Percentiles rank a stretch among this genome's conserved stretches.
Evolutionary conservation across 2,113 vertebrate species (phyloP).

Genomic region (Osmerus eperlanus): DNA sequence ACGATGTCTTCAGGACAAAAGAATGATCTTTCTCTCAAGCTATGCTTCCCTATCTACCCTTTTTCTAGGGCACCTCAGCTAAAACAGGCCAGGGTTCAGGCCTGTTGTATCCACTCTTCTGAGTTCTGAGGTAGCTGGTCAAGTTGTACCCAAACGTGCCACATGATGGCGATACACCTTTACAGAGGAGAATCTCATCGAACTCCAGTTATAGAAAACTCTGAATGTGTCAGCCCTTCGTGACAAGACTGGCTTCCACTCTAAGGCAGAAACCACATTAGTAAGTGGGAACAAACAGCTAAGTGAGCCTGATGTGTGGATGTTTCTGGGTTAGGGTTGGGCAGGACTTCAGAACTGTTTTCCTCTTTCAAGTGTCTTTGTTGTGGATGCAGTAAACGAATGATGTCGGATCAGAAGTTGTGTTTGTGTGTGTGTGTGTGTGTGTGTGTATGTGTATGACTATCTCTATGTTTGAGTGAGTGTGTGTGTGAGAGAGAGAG

Average conservation of each 20-base stretch:
- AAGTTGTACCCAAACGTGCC: conserved; percentile 7
- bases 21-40: too few species aligned
- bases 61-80: too few species aligned
- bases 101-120: background rate
- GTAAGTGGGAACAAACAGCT: too few species aligned
- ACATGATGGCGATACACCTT: conserved; percentile 46
- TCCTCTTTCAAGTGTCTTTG: conserved; percentile 29
- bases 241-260: conserved; percentile 19
- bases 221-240: background rate
- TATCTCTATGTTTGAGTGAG: background rate
- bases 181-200: background rate
- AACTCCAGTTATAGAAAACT: background rate
- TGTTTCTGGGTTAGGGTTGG: too few species aligned
- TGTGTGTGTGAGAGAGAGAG: background rate
- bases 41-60: too few species aligned
- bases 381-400: conserved; percentile 42
- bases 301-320: too few species aligned
- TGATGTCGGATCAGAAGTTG: conserved; percentile 33
- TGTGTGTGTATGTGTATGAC: conserved; percentile 1
- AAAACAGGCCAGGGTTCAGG: too few species aligned
- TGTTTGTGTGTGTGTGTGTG: conserved; percentile 1
- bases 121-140: background rate
- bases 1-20: too few species aligned
- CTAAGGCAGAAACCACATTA: background rate
- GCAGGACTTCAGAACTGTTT: too few species aligned